A percentile compares a stretch with the other conserved stretches of the same genome.
Evolutionary conservation across 2,113 vertebrate species (phyloP).

Genomic region (Abramis brama): DNA sequence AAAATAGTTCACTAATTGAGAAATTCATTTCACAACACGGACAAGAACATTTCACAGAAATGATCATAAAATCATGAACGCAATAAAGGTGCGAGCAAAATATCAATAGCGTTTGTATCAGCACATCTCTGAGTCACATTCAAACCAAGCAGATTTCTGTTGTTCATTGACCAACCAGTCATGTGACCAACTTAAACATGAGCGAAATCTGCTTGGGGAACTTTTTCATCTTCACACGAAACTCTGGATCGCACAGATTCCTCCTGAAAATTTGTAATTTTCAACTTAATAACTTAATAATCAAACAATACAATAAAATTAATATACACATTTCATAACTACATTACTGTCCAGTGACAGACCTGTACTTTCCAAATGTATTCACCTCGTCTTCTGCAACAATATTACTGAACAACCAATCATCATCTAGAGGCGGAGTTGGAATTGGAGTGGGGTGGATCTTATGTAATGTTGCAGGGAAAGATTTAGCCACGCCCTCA

Average conservation of each 20-base stretch:
- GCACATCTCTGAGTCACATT: no score
- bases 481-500: conserved; percentile 78
- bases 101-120: no score
- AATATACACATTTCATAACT: neutral
- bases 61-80: neutral
- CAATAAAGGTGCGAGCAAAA: neutral
- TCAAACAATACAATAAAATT: neutral
- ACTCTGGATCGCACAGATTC: no score
- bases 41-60: conserved; percentile 47
- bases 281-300: neutral
- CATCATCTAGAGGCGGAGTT: conserved; percentile 70
- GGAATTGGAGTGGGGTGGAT: conserved; percentile 53
- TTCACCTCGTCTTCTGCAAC: conserved; percentile 51
- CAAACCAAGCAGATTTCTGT: no score
- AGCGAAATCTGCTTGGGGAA: no score
- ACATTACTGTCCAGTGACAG: neutral
- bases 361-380: neutral
- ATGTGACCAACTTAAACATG: no score
- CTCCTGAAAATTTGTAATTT: no score
- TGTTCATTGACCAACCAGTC: no score
- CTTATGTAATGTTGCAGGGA: conserved; percentile 60
- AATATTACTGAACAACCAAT: conserved; percentile 79
- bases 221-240: no score
- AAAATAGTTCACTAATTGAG: neutral
- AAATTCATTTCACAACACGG: neutral